Evolutionary conservation across 2,797 vertebrate genomes (phyloP).

Genomic region (Anguilla obscura): DNA sequence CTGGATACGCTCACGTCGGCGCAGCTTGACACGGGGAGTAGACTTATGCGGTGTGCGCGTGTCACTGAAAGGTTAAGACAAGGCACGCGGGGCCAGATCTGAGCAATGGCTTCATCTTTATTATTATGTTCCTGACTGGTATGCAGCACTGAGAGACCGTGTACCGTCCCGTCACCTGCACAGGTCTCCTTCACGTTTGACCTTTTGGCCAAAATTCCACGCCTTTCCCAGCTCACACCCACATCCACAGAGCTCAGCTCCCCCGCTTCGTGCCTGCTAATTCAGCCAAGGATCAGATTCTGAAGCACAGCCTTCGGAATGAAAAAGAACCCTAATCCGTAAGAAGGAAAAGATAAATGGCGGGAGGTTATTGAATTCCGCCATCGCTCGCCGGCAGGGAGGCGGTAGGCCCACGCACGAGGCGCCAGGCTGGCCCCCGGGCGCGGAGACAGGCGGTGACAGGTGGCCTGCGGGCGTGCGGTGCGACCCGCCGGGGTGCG

Average conservation of each 20-base stretch:
- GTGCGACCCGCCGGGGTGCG: slow-evolving; percentile 42
- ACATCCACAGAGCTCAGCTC: not conserved
- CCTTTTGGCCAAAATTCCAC: not conserved
- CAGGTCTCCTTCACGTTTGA: slow-evolving; percentile 15
- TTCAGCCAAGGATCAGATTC: not conserved
- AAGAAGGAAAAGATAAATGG: not conserved
- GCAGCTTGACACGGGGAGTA: slow-evolving; percentile 43
- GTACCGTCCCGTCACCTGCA: not conserved
- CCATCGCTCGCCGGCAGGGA: not conserved
- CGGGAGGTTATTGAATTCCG: slow-evolving; percentile 10
- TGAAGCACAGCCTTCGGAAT: not conserved
- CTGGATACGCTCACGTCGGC: slow-evolving; percentile 31
- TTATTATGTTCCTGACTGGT: not conserved
- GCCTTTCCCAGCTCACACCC: not conserved
- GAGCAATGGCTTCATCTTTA: slow-evolving; percentile 9
- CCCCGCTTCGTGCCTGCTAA: not conserved
- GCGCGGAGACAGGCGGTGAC: slow-evolving; percentile 61
- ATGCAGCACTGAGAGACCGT: not conserved
- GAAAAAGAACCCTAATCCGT: not conserved
- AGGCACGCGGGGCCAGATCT: slow-evolving; percentile 2
- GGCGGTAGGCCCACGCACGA: not conserved
- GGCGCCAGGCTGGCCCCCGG: not conserved
- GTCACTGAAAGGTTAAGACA: slow-evolving; percentile 48
- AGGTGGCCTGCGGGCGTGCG: slow-evolving; percentile 65
- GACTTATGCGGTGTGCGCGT: slow-evolving; percentile 50